phyloP scores from a whole-genome alignment of 2,888 invertebrate genomes.

The Seira musarum region DNA sequence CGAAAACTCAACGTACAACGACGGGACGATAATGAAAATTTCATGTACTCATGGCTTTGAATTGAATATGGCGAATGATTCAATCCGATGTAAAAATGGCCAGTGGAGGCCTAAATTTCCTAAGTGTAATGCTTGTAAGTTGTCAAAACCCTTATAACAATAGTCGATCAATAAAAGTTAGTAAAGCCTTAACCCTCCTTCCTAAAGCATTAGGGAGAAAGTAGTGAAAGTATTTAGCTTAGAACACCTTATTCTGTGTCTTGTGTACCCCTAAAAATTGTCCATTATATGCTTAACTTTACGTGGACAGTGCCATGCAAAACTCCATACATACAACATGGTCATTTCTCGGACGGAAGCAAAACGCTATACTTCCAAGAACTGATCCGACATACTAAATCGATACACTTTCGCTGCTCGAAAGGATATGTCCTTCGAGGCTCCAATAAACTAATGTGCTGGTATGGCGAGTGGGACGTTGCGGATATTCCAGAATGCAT shows the following conservation, averaged over 20 bases:
- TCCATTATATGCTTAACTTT: not conserved
- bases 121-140: constrained; percentile 84
- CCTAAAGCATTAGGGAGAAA: constrained; percentile 10
- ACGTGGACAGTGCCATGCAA: constrained; percentile 64
- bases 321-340: constrained; percentile 66
- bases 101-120: constrained; percentile 89
- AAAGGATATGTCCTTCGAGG: constrained; percentile 79
- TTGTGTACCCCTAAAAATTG: constrained; percentile 72
- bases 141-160: constrained; percentile 3
- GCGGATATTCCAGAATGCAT: constrained; percentile 82
- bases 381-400: constrained; percentile 79
- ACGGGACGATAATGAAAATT: constrained; percentile 83
- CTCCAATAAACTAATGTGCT: constrained; percentile 82
- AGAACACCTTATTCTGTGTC: constrained; percentile 75
- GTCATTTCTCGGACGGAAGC: constrained; percentile 66
- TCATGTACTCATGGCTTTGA: constrained; percentile 86
- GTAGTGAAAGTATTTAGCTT: not conserved
- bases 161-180: constrained; percentile 1
- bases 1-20: constrained; percentile 81
- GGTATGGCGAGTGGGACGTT: constrained; percentile 87
- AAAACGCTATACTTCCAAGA: constrained; percentile 71
- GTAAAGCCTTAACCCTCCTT: not conserved
- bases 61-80: constrained; percentile 83
- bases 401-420: constrained; percentile 83
- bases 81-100: constrained; percentile 86